Base-by-base conservation (phyloP, 2,888 invertebrate genomes). In the Epinotia brunnichana region DNA sequence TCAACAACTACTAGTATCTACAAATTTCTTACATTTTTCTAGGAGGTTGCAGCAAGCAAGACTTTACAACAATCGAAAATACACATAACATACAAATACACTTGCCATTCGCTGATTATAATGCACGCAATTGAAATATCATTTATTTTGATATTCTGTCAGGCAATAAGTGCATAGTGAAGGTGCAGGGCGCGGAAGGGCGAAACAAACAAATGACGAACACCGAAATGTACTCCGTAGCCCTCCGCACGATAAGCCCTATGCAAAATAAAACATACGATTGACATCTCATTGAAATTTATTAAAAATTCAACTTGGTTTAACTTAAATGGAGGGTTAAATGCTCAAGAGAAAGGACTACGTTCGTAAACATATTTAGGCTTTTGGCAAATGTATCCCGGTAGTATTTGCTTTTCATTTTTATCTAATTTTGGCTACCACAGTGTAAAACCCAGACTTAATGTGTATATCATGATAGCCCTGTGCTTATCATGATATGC, bases 221-320 rank as follows among this genome's bases (percentile, higher is more conserved):
- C 93, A 94, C 76, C 83, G 91, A 92, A 94, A 93, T 87, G 88
- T 93, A 93, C 94, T 94, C 88, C 87, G 87, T 88, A 85, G 89
- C 90, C 90, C 90, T 81, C 77, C 82, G 80, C 83, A 74, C 81
- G 85, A 82, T 91, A 87, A 91, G 86, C 91, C 87, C 90, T 92
- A 93, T 92, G 92, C 93, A 93, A 93, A 93, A 93, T 93, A 93
- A 92, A 93, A 91, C 89, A 91, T 90, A 85, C 91, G 85, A 91
- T 91, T 93, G 93, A 91, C 93, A 90, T 92, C 90, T 90, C 90
- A 90, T 90, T 90, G 90, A 92, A 91, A 92, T 91, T 90, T 92
- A 92, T 93, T 92, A 93, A 92, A 92, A 90, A 93, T 93, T 91
- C 91, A 93, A 85, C 78, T 81, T 84, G 89, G 89, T 92, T 90